Conservation (phyloP, 2,888 invertebrate genomes). For the Melanostoma mellinum region DNA sequence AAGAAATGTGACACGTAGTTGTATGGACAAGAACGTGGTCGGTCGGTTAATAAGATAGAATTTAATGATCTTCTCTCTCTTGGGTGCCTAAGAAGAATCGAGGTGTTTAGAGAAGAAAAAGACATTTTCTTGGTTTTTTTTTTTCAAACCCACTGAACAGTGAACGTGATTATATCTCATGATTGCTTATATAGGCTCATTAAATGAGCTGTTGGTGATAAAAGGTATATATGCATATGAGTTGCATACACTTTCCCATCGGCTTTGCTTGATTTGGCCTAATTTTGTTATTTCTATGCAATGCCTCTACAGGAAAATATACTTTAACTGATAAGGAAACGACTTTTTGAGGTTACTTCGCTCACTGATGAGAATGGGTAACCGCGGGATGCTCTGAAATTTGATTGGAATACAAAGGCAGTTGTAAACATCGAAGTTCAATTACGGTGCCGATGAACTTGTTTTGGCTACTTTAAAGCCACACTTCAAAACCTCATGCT, state of each 20-base stretch:
- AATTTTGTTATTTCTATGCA: slow-evolving; percentile 30
- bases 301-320: not conserved
- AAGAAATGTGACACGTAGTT: slow-evolving; percentile 69
- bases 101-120: not conserved
- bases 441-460: not conserved
- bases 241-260: not conserved
- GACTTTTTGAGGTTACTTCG: not conserved
- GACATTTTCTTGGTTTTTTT: not conserved
- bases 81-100: not conserved
- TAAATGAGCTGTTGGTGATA: slow-evolving; percentile 46
- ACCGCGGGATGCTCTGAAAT: slow-evolving; percentile 10
- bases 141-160: not conserved
- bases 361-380: slow-evolving; percentile 5
- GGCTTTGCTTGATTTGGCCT: not conserved
- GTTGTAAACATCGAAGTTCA: not conserved
- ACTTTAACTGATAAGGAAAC: not conserved
- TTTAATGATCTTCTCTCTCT: slow-evolving; percentile 53
- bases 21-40: slow-evolving; percentile 53
- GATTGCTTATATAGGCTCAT: slow-evolving; percentile 36
- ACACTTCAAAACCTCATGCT: too few relatives aligned
- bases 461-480: not conserved
- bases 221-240: slow-evolving; percentile 33
- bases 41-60: slow-evolving; percentile 50
- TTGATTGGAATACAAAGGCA: not conserved
- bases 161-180: slow-evolving; percentile 24